Conservation (phyloP, 1,140 invertebrate species). For the Trichoplusia ni region DNA sequence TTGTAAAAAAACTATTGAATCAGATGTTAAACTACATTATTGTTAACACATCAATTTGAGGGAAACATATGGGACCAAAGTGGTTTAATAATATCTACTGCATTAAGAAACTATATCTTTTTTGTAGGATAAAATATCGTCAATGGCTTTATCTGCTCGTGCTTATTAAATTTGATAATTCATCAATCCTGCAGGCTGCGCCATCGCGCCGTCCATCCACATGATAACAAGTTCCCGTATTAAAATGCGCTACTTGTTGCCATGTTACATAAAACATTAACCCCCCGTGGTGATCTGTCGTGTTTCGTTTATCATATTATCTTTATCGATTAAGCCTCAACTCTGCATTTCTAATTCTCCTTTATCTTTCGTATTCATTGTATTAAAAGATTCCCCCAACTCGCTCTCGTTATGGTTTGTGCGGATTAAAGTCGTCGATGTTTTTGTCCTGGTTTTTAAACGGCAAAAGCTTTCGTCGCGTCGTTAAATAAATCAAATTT, state of each 20-base stretch:
- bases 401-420: conserved; percentile 32
- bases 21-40: too few species aligned
- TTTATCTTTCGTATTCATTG: conserved; percentile 42
- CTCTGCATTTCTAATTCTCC: conserved; percentile 55
- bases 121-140: too few species aligned
- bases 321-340: conserved; percentile 49
- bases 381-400: conserved; percentile 9
- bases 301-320: conserved; percentile 71
- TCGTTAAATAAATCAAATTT: conserved; percentile 68
- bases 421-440: conserved; percentile 38
- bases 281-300: conserved; percentile 60
- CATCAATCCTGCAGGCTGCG: conserved; percentile 4
- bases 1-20: too few species aligned
- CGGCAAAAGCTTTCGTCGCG: conserved; percentile 32
- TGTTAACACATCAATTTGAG: too few species aligned
- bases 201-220: conserved; percentile 22
- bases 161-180: conserved; percentile 9
- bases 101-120: too few species aligned
- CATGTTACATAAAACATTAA: conserved; percentile 71
- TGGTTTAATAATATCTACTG: too few species aligned
- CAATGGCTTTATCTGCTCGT: too few species aligned
- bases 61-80: too few species aligned
- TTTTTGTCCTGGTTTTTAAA: conserved; percentile 41
- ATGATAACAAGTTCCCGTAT: conserved; percentile 50
- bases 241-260: conserved; percentile 45